Evolutionary conservation across 92 coral and sea anemone genomes (phyloP), one percentile per base, ranked within the genome.

Genomic region (Umimayanthus chanpuru): DNA sequence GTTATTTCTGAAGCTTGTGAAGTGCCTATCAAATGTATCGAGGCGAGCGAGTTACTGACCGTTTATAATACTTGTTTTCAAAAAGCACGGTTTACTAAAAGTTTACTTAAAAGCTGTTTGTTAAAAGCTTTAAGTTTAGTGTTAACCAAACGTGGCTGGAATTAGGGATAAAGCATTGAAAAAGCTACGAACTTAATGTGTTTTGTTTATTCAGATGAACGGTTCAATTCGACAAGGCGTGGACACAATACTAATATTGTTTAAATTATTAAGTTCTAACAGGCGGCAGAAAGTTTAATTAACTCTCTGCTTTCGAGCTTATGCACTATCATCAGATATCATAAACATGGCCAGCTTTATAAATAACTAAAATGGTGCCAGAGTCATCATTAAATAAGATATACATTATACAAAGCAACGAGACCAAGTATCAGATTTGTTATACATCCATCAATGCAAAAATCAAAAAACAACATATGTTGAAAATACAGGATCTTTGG

Each of bases 281-380:
- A 68, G 67, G 53, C 78, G 73, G 53, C 64, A 29, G 50, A 65
- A 44, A 43, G 87, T 29, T 83, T 72, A 70, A 83, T 83, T 70
- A 83, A 83, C 87, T 68, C 76, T 68, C 15, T 70, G 28, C 65
- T 44, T 83, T 40, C 67, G 64, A n/a, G 21, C 87, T 83, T 77
- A 83, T 83, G 41, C 38, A 67, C 73, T 47, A 49, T 68, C 61
- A 32, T 83, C 43, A 18, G 61, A 83, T 43, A 83, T 83, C 39
- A 70, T 23, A 70, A 83, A 70, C 70, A 83, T 83, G 66, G 66
- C 77, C 79, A 83, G 78, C 86, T 82, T 82, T 67, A 82, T 56
- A 70, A 67, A 82, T 29, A 82, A 43, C 36, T 67, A 73, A 70
- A 82, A 68, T 41, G 58, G 76, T 67, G 41, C 9, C 64, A 82